Base-by-base conservation (phyloP, 1,140 invertebrate genomes). In the Temnothorax longispinosus region DNA sequence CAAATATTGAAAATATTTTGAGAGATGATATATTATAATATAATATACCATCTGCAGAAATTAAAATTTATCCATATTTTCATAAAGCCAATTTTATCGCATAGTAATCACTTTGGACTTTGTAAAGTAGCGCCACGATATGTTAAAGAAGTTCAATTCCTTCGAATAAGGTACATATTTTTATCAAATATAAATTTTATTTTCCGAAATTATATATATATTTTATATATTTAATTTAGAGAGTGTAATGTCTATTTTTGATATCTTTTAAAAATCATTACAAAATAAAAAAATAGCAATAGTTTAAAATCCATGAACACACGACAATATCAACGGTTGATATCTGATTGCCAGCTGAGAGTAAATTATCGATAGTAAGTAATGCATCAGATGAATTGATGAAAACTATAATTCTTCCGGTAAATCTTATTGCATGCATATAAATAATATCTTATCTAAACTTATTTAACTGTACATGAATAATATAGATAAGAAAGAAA, bases 361-460 rank as follows among this genome's bases (percentile, higher is more conserved):
- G 18, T 58, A 82, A 41, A 10, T 47, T 8, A 82, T 72, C 52
- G 78, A 60, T 82, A 67, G 32, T 35, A 80, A 65, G 15, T 52
- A 80, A 38, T 32, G 15, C 7, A 50, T 64, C 6, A 52, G 15
- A 52, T 52, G 3, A 50, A 62, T 35, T 47, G 8, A n/a, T 15
- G 1, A 15, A 38, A 75, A 41, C 11, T 7, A 0, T 21, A 65
- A 21, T 32, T 32, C n/a, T 18, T n/a, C 18, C 47, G 8, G 8
- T 8, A 54, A 54, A 44, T 15, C 2, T 11, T 71, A 72, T 52
- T 8, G 18, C 69, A 50, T 1, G 27, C 32, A 15, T 50, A 15
- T 15, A 52, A 35, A 47, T 27, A 47, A 47, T 13, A 47, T 47
- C 41, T 44, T 44, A 27, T 41, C 41, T 41, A 41, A 41, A 41